Conservation (phyloP, 1,140 invertebrate genomes). For the Holcopasites calliopsidis region DNA sequence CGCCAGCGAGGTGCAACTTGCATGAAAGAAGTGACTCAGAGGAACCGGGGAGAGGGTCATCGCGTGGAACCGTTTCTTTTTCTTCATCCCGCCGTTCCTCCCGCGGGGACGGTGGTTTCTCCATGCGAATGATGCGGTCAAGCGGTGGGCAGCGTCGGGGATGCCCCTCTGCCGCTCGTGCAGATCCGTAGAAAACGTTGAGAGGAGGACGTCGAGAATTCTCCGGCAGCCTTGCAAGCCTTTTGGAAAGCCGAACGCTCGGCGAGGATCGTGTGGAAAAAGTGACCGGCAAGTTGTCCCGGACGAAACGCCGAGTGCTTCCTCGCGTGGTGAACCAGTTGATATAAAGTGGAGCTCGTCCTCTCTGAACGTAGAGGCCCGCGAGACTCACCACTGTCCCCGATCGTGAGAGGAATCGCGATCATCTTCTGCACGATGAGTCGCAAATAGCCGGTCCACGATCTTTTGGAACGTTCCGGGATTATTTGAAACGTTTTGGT, state of each 20-base stretch:
- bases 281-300: neutral
- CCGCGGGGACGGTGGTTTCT: neutral
- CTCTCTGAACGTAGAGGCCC: neutral
- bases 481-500: no score
- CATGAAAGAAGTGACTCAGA: neutral
- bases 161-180: slow-evolving; percentile 15
- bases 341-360: neutral
- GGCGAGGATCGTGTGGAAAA: neutral
- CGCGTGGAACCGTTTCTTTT: neutral
- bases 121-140: neutral
- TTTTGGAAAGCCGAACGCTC: no score
- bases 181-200: neutral
- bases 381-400: neutral
- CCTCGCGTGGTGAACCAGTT: no score
- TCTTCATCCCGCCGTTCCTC: neutral
- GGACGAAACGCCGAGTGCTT: neutral
- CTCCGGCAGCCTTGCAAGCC: neutral
- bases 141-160: neutral
- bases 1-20: no score
- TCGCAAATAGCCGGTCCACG: neutral
- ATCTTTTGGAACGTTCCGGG: no score
- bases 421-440: neutral
- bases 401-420: neutral
- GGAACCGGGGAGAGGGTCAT: no score
- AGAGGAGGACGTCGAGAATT: neutral